Evolutionary conservation across 2,888 invertebrate genomes (phyloP), one percentile per base, ranked within the genome.

Genomic region (Drosophila fungiperda): DNA sequence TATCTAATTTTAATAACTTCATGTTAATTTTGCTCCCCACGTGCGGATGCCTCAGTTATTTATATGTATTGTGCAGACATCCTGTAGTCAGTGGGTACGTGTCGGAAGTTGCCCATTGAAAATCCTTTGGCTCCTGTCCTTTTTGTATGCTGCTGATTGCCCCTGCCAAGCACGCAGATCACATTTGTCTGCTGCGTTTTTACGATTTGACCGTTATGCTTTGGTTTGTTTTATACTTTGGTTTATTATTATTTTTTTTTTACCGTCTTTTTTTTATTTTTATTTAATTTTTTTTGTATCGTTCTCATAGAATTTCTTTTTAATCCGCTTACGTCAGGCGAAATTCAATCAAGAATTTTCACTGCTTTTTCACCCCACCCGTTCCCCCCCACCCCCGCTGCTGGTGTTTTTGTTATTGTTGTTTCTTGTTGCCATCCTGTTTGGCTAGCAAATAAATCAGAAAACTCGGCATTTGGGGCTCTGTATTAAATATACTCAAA

Each of bases 321-420:
- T 84, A 86, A 84, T 83, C 83, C 87, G 87, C 87, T 83, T 83
- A 83, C 79, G 83, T 83, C 87, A 83, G 87, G 73, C 71, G 62
- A 86, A 83, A 87, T 83, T 84, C 82, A 84, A 84, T 84, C 87
- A 84, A 83, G 78, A 83, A 75, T 83, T 86, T 82, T 62, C 77
- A 80, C 66, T 68, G 72, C 29, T 65, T 66, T 76, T 71, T 63
- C 40, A 42, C n/a, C 55, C 15, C 20, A 36, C 3, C 40, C 49
- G 45, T 15, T 0, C 3, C 36, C 23, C 45, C 29, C 35, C 11
- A 8, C 1, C 17, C 9, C 12, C 7, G 8, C 23, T 5, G 11
- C 35, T 11, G 50, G 7, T n/a, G 32, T n/a, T 68, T 38, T 33
- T 61, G 45, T 50, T 66, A 23, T 57, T 40, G 26, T 15, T 55